These are phyloP conservation scores for Luperina nickerlii DNA, from an alignment of 2,888 invertebrate species.

Conservation along the genomic window DNA sequence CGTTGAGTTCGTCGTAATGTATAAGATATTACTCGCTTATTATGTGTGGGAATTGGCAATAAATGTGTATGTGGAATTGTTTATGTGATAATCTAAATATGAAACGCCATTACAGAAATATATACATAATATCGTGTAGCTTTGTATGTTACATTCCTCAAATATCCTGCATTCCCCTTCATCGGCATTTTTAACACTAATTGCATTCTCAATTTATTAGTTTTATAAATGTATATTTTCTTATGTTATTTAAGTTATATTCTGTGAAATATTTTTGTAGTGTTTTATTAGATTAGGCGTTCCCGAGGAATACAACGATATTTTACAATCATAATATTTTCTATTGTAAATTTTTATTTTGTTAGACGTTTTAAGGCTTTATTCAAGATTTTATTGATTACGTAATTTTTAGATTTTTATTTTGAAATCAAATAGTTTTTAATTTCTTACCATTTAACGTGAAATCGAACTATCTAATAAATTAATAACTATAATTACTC, in stretches of 20 bases:
- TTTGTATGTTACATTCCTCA: constrained; percentile 72
- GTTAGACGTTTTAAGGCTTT: constrained; percentile 82
- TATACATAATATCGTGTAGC: constrained; percentile 60
- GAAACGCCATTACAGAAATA: constrained; percentile 62
- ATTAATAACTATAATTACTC: constrained; percentile 64
- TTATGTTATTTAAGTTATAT: constrained; percentile 77
- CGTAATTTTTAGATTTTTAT: constrained; percentile 71
- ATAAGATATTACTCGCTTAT: constrained; percentile 64
- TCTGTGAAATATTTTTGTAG: constrained; percentile 84
- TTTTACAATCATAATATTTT: constrained; percentile 80
- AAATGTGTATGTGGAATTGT: constrained; percentile 77
- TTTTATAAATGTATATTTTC: constrained; percentile 79
- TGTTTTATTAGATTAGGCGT: constrained; percentile 78
- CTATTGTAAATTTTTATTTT: constrained; percentile 88
- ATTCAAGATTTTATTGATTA: constrained; percentile 69
- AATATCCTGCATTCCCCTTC: constrained; percentile 74
- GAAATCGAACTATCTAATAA: constrained; percentile 68
- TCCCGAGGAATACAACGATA: constrained; percentile 87
- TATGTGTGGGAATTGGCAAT: constrained; percentile 80
- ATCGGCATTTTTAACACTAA: constrained; percentile 75
- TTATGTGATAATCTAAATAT: constrained; percentile 74
- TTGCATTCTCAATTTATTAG: constrained; percentile 67
- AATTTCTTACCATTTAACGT: constrained; percentile 63
- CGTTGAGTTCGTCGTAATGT: constrained; percentile 39
- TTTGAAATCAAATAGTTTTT: constrained; percentile 67